phyloP scores from a whole-genome alignment of 2,888 invertebrate species.

The Taphrorychus bicolor region DNA sequence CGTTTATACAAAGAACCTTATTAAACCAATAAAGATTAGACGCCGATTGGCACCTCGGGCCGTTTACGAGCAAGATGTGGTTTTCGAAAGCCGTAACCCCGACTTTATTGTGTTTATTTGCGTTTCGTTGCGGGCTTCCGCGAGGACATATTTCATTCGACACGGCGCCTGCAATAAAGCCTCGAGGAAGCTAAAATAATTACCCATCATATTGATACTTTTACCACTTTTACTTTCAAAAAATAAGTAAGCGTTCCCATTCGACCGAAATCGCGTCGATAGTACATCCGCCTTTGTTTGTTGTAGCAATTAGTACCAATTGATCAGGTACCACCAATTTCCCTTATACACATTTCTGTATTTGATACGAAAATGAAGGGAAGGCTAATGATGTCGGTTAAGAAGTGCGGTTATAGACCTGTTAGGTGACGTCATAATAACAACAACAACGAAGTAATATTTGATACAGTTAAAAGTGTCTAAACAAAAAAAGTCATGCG shows the following conservation, averaged over 20 bases:
- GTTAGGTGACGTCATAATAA: neutral
- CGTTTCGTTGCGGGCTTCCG: neutral
- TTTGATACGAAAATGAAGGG: no score
- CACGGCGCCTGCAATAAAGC: conserved; percentile 1
- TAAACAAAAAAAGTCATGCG: conserved; percentile 23
- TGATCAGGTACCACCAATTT: no score
- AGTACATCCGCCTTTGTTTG: neutral
- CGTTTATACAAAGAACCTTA: neutral
- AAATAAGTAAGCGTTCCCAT: neutral
- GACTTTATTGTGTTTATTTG: conserved; percentile 6
- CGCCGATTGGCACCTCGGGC: conserved; percentile 3
- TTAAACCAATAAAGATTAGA: neutral
- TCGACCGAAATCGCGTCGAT: neutral
- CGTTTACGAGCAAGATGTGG: conserved; percentile 8
- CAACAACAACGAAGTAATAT: conserved; percentile 15
- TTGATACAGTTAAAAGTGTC: conserved; percentile 25
- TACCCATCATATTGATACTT: neutral
- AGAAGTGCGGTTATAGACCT: neutral
- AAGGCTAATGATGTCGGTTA: no score
- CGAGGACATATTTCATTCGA: conserved; percentile 2
- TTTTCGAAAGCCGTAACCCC: conserved; percentile 4
- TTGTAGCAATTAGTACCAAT: neutral
- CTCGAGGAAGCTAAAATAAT: neutral
- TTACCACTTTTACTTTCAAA: conserved; percentile 5
- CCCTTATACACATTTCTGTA: no score